phyloP scores from a whole-genome alignment of 2,888 invertebrate species.

The Ctenicera cuprea region DNA sequence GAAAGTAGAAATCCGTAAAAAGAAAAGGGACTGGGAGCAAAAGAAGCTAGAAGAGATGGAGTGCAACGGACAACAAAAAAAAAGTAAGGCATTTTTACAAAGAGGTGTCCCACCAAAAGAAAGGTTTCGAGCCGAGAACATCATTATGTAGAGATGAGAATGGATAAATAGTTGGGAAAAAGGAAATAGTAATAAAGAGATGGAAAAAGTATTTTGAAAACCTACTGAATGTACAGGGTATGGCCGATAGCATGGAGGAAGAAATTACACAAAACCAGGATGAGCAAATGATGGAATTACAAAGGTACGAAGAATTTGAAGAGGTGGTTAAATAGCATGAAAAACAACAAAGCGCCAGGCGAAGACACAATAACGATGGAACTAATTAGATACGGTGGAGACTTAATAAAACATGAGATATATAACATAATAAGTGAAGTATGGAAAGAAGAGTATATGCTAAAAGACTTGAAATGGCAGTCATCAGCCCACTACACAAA shows the following conservation, averaged over 20 bases:
- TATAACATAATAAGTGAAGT: slow-evolving; percentile 33
- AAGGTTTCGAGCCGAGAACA: background rate
- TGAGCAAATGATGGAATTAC: slow-evolving; percentile 19
- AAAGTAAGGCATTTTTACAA: slow-evolving; percentile 13
- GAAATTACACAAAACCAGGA: slow-evolving; percentile 30
- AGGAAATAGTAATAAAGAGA: background rate
- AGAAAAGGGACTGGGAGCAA: slow-evolving; percentile 13
- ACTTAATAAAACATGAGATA: slow-evolving; percentile 18
- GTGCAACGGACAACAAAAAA: background rate
- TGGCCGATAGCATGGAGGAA: background rate
- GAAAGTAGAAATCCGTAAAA: slow-evolving; percentile 12
- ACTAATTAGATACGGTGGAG: slow-evolving; percentile 41
- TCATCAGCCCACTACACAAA: slow-evolving; percentile 44
- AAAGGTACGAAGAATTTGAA: slow-evolving; percentile 5
- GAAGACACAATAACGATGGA: slow-evolving; percentile 44
- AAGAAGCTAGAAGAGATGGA: slow-evolving; percentile 15
- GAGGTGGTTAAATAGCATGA: slow-evolving; percentile 1
- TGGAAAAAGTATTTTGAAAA: slow-evolving; percentile 19
- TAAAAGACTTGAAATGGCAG: slow-evolving; percentile 40
- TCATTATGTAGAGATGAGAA: background rate
- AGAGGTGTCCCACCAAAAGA: slow-evolving; percentile 3
- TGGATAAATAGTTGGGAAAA: slow-evolving; percentile 6
- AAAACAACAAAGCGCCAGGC: slow-evolving; percentile 23
- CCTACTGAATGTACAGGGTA: slow-evolving; percentile 4
- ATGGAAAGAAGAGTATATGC: slow-evolving; percentile 34